Conservation (phyloP, 2,113 vertebrate species). For the Arothron firmamentum region DNA sequence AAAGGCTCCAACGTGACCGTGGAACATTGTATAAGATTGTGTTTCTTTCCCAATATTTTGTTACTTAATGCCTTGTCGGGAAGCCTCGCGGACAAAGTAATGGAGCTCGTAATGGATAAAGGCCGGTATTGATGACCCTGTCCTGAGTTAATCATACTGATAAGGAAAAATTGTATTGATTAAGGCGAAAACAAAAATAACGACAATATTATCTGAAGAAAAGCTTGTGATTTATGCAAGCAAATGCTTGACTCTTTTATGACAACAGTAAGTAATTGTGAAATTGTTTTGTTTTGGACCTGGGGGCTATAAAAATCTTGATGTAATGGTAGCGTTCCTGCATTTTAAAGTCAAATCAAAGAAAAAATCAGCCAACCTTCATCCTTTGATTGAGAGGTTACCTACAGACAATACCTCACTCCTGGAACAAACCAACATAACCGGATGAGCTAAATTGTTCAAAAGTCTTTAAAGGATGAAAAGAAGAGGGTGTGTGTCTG, state of each 20-base stretch:
- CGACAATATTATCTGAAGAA: neutral
- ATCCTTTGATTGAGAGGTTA: slow-evolving; percentile 31
- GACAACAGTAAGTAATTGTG: too few species aligned
- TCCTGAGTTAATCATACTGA: slow-evolving; percentile 66
- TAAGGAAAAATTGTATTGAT: slow-evolving; percentile 52
- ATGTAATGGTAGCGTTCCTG: too few species aligned
- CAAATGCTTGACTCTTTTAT: too few species aligned
- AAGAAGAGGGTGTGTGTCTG: slow-evolving; percentile 21
- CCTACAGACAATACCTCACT: slow-evolving; percentile 14
- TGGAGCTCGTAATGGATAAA: slow-evolving; percentile 69
- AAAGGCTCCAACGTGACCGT: slow-evolving; percentile 26
- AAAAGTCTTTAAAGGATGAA: slow-evolving; percentile 24
- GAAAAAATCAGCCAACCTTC: slow-evolving; percentile 10
- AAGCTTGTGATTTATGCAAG: neutral
- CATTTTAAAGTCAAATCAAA: slow-evolving; percentile 28
- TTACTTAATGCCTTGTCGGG: slow-evolving; percentile 67
- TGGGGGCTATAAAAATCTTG: too few species aligned
- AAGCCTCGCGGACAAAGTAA: slow-evolving; percentile 65
- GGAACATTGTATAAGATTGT: slow-evolving; percentile 33
- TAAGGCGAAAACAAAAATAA: slow-evolving; percentile 32
- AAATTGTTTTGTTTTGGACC: too few species aligned
- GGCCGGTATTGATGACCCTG: slow-evolving; percentile 62
- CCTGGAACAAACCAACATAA: slow-evolving; percentile 16
- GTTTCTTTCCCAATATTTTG: slow-evolving; percentile 60
- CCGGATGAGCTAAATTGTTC: slow-evolving; percentile 2